Evolutionary conservation across 2,888 invertebrate genomes (phyloP).

Genomic region (Ceratothoa steindachneri): DNA sequence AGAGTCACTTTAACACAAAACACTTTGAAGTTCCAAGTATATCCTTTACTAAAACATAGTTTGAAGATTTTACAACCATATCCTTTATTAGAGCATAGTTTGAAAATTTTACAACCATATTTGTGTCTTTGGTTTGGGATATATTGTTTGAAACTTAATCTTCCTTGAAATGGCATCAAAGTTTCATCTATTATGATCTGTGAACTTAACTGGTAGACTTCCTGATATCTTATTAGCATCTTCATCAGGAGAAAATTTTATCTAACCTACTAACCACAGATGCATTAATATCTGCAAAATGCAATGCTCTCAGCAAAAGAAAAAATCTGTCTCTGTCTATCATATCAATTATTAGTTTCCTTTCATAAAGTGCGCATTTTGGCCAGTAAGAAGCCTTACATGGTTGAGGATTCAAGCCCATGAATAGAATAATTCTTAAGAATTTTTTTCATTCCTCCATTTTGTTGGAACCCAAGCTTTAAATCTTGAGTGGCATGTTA

Average conservation of each 20-base stretch:
- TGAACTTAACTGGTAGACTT: background rate
- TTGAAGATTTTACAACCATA: too few species aligned
- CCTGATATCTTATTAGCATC: background rate
- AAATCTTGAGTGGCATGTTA: too few species aligned
- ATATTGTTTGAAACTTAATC: background rate
- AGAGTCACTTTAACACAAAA: slow-evolving; percentile 18
- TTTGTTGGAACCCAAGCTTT: too few species aligned
- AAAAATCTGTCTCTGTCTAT: background rate
- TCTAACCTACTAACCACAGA: background rate
- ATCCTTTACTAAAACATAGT: slow-evolving; percentile 10
- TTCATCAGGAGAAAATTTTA: background rate
- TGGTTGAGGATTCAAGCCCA: too few species aligned
- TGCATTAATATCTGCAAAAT: background rate
- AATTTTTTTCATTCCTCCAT: background rate
- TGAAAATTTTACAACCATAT: background rate
- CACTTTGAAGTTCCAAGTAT: slow-evolving; percentile 20
- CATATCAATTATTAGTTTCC: background rate
- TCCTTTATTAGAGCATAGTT: too few species aligned
- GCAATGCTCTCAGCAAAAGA: background rate
- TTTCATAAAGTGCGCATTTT: background rate
- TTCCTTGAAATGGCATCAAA: background rate
- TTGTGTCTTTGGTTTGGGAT: background rate
- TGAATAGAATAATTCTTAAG: background rate
- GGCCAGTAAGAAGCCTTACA: background rate
- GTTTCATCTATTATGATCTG: background rate